These are phyloP conservation scores for Calephelis perditalis DNA, from an alignment of 2,888 invertebrate genomes.

Conservation along the genomic window DNA sequence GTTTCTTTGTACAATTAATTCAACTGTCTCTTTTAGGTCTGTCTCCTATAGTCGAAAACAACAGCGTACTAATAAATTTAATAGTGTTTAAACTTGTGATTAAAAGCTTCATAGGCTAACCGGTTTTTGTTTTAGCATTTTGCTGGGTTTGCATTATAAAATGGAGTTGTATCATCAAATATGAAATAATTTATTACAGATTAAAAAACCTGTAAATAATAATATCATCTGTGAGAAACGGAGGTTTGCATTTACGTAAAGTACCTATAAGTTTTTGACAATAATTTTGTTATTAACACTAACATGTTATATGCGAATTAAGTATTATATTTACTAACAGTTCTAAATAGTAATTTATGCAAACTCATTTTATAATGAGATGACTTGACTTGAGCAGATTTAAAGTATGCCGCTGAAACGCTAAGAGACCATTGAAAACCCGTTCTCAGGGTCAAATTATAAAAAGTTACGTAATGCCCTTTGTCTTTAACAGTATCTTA, in stretches of 20 bases:
- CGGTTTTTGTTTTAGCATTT: slow-evolving; percentile 1
- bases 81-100: background rate
- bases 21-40: too few species aligned
- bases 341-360: too few species aligned
- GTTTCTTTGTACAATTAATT: too few species aligned
- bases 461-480: slow-evolving; percentile 28
- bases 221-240: background rate
- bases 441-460: slow-evolving; percentile 29
- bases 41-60: too few species aligned
- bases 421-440: slow-evolving; percentile 23
- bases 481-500: slow-evolving; percentile 23
- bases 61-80: background rate
- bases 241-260: too few species aligned
- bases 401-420: slow-evolving; percentile 19
- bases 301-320: too few species aligned
- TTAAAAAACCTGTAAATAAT: too few species aligned
- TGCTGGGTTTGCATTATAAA: slow-evolving; percentile 2
- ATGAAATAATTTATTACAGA: too few species aligned
- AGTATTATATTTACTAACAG: too few species aligned
- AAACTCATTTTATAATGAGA: background rate
- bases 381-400: slow-evolving; percentile 9
- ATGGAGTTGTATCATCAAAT: background rate
- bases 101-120: background rate
- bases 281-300: too few species aligned
- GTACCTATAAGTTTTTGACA: too few species aligned